Evolutionary conservation across 2,797 vertebrate species (phyloP), one percentile per base, ranked within the genome.

Genomic region (Astyanax mexicanus): DNA sequence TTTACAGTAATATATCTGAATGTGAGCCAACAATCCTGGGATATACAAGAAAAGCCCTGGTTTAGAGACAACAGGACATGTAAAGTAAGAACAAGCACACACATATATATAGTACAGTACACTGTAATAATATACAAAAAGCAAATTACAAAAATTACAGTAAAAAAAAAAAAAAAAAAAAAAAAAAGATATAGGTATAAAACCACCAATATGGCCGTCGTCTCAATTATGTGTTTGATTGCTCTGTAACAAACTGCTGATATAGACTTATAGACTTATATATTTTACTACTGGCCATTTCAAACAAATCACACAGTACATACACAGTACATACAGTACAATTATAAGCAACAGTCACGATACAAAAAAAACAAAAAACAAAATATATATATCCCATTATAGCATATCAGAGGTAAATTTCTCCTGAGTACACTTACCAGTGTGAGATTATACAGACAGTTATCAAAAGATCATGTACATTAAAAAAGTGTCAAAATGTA

Each of bases 371-470:
- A 38, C 38, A 67, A 11, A 58, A 29, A 27, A 32, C 49, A 35
- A 72, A 40, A 15, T n/a, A 67, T 32, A 64, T 23, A 47, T 47
- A 66, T 49, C 64, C 64, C 64, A 35, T 35, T 49, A 67, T 49
- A 66, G 61, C 47, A 42, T 17, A 77, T 42, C 7, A 49, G 32
- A 72, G 54, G 76, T 44, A 72, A 17, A 42, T 47, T 38, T 78
- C 40, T 69, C 77, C 77, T 78, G 77, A 78, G 77, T 44, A 37
- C 7, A 45, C 19, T 35, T 45, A 78, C 15, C 77, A 78, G 77
- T 73, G 77, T 68, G 37, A 55, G 8, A 32, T 51, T 47, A 66
- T 42, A 3, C 38, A 67, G 25, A 1, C 38, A 67, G 27, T 60
- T 57, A 35, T 49, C 35, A 68, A 69, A 74, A 44, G 71, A 17